Conservation (phyloP, 1,140 invertebrate genomes). For the Melitaea cinxia region DNA sequence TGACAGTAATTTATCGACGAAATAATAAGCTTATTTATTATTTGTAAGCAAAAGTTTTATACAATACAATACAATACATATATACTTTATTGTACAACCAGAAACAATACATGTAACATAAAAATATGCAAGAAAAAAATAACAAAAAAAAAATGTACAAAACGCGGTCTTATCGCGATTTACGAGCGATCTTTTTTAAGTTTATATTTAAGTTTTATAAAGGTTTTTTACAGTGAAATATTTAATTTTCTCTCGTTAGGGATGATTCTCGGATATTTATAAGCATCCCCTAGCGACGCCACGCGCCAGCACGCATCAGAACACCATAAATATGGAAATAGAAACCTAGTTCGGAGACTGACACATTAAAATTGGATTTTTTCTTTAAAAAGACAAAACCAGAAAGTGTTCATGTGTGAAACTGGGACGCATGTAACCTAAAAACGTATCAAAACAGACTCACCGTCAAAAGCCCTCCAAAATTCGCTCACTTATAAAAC, state of each 20-base stretch:
- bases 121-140: no score
- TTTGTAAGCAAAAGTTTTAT: no score
- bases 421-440: conserved; percentile 16
- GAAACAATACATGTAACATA: no score
- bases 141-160: no score
- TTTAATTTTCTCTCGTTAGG: conserved; percentile 9
- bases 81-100: no score
- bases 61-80: no score
- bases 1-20: no score
- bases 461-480: conserved; percentile 50
- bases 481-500: conserved; percentile 44
- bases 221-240: conserved; percentile 3
- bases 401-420: neutral
- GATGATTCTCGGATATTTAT: conserved; percentile 21
- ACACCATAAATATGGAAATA: conserved; percentile 44
- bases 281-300: neutral
- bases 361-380: conserved; percentile 29
- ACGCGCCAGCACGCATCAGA: conserved; percentile 31
- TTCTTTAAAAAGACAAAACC: conserved; percentile 8
- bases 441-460: conserved; percentile 22
- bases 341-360: conserved; percentile 24
- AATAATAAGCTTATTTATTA: no score
- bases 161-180: no score
- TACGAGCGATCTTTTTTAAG: no score
- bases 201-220: neutral